Evolutionary conservation across 23 tunicate species (phyloP).

Genomic region (Halocynthia aurantium): DNA sequence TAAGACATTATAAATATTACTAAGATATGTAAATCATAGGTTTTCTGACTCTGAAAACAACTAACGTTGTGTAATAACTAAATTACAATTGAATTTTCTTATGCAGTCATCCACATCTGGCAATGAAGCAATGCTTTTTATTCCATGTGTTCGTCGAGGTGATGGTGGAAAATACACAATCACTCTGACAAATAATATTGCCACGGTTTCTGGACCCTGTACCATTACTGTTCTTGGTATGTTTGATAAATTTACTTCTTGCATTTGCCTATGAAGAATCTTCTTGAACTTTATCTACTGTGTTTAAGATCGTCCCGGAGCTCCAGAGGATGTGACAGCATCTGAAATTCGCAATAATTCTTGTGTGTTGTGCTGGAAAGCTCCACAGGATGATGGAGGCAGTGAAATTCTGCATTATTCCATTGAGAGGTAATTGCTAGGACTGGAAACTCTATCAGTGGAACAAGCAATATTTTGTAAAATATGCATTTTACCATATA

Average conservation of each 20-base stretch:
- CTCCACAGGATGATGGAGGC: slow-evolving; percentile 30
- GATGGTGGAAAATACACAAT: slow-evolving; percentile 20
- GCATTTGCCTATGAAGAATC: not conserved
- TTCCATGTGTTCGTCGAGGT: slow-evolving; percentile 1
- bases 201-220: slow-evolving; percentile 8
- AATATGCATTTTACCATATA: not conserved
- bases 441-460: no score
- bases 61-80: not conserved
- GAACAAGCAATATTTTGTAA: not conserved
- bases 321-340: slow-evolving; percentile 14
- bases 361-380: slow-evolving; percentile 22
- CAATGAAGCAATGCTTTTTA: slow-evolving; percentile 11
- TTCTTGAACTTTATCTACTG: no score
- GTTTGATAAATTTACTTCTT: not conserved
- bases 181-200: slow-evolving; percentile 6
- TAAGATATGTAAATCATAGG: not conserved
- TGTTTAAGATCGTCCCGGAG: slow-evolving; percentile 22
- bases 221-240: slow-evolving; percentile 16
- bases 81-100: not conserved
- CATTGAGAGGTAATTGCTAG: slow-evolving; percentile 24
- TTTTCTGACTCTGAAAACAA: not conserved
- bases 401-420: slow-evolving; percentile 11
- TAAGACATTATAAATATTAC: not conserved
- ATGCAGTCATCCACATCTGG: slow-evolving; percentile 14
- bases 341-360: slow-evolving; percentile 21